Percentiles rank a stretch among this genome's conserved stretches.
These are phyloP conservation scores for Parazoanthus darwini DNA, from an alignment of 92 coral and sea anemone species.

Conservation along the genomic window DNA sequence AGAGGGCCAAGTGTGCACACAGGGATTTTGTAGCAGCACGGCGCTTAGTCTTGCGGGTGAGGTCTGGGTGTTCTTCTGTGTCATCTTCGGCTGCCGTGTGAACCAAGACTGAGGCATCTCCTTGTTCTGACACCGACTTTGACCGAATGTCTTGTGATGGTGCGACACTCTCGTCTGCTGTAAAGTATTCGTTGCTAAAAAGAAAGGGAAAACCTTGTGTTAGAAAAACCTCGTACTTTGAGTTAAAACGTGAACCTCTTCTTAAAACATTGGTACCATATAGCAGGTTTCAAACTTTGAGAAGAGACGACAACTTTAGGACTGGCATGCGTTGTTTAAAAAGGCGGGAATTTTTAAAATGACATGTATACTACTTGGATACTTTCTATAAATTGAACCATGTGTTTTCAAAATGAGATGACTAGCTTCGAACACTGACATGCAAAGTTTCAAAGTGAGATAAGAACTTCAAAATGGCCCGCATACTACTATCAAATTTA, in stretches of 20 bases:
- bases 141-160: slow-evolving; percentile 79
- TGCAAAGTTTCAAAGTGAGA: too few relatives aligned
- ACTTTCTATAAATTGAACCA: too few relatives aligned
- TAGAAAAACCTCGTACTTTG: too few relatives aligned
- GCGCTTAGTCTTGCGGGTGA: slow-evolving; percentile 52
- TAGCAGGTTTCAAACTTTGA: too few relatives aligned
- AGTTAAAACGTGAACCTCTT: neutral
- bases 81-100: slow-evolving; percentile 19
- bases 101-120: slow-evolving; percentile 5
- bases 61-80: slow-evolving; percentile 29
- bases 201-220: neutral
- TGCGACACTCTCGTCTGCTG: slow-evolving; percentile 68
- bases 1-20: slow-evolving; percentile 69
- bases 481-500: too few relatives aligned
- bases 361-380: too few relatives aligned
- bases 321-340: too few relatives aligned
- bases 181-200: slow-evolving; percentile 70
- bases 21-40: slow-evolving; percentile 82
- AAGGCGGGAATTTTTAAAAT: too few relatives aligned
- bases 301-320: too few relatives aligned
- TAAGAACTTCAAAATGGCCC: too few relatives aligned
- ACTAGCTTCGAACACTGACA: too few relatives aligned
- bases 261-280: neutral
- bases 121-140: slow-evolving; percentile 3
- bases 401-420: too few relatives aligned